Evolutionary conservation across 2,113 vertebrate species (phyloP).

Genomic region (Polypterus bichir): DNA sequence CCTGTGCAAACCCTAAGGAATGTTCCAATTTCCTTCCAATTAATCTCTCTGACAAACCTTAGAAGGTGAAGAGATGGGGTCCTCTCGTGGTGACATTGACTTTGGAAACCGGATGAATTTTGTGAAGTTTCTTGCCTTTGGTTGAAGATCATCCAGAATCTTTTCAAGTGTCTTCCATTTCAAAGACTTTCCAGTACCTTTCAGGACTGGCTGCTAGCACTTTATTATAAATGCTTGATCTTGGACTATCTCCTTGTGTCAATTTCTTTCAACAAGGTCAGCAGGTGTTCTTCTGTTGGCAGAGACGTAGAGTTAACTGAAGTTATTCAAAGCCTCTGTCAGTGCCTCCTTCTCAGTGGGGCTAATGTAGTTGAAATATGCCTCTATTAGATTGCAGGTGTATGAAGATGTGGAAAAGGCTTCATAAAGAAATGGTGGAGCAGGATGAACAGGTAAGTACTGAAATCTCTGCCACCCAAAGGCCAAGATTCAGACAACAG

Average conservation of each 20-base stretch:
- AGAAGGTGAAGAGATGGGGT: no score
- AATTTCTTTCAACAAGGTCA: slow-evolving; percentile 10
- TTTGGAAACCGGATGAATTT: no score
- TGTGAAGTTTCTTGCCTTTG: no score
- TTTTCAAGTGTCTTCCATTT: slow-evolving; percentile 5
- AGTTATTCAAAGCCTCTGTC: slow-evolving; percentile 14
- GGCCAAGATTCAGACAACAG: no score
- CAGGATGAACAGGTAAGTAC: slow-evolving; percentile 15
- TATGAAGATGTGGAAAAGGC: slow-evolving; percentile 11
- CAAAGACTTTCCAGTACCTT: slow-evolving; percentile 7
- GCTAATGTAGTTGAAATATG: slow-evolving; percentile 15
- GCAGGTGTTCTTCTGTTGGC: slow-evolving; percentile 9
- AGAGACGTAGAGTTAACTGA: slow-evolving; percentile 9
- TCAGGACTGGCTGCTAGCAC: slow-evolving; percentile 15
- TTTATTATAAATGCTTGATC: slow-evolving; percentile 11
- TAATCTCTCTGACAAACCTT: no score
- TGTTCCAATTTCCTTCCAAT: no score
- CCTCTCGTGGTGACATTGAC: no score
- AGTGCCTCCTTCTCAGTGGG: slow-evolving; percentile 16
- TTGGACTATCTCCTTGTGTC: slow-evolving; percentile 16
- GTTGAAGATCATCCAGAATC: neutral
- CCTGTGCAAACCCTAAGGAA: no score
- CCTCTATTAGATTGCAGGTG: slow-evolving; percentile 16
- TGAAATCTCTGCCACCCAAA: no score
- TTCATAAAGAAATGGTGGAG: slow-evolving; percentile 16